Conservation (phyloP, 2,113 vertebrate genomes). For the Phrynosoma blainvillii region DNA sequence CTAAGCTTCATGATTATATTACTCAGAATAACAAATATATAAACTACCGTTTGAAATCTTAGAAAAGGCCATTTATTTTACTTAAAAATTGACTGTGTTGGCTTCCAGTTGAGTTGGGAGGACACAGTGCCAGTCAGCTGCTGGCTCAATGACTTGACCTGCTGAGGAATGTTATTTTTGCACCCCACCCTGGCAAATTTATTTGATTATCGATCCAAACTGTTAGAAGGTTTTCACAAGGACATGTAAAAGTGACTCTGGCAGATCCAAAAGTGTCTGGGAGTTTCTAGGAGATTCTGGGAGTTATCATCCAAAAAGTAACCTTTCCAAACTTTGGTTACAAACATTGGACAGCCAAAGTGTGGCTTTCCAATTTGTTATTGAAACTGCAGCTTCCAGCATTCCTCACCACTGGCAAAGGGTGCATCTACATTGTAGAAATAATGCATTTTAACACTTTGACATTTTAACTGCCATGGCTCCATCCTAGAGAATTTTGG, state of each 20-base stretch:
- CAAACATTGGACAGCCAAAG: too few species aligned
- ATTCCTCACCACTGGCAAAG: too few species aligned
- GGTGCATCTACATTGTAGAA: too few species aligned
- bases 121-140: neutral
- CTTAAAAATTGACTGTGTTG: neutral
- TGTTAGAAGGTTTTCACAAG: neutral
- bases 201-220: neutral
- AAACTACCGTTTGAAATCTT: neutral
- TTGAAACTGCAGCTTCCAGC: too few species aligned
- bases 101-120: neutral
- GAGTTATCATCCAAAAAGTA: too few species aligned
- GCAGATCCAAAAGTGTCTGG: too few species aligned
- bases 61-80: neutral
- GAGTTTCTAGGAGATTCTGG: too few species aligned
- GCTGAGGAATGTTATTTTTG: neutral
- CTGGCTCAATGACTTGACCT: neutral
- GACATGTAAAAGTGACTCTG: neutral
- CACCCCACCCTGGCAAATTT: neutral
- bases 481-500: too few species aligned
- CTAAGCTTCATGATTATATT: neutral
- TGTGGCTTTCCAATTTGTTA: too few species aligned
- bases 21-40: conserved; percentile 6
- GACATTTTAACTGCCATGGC: too few species aligned
- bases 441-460: too few species aligned
- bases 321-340: too few species aligned